These are phyloP conservation scores for Lepidotrigona ventralis DNA, from an alignment of 1,140 invertebrate genomes.

Conservation along the genomic window DNA sequence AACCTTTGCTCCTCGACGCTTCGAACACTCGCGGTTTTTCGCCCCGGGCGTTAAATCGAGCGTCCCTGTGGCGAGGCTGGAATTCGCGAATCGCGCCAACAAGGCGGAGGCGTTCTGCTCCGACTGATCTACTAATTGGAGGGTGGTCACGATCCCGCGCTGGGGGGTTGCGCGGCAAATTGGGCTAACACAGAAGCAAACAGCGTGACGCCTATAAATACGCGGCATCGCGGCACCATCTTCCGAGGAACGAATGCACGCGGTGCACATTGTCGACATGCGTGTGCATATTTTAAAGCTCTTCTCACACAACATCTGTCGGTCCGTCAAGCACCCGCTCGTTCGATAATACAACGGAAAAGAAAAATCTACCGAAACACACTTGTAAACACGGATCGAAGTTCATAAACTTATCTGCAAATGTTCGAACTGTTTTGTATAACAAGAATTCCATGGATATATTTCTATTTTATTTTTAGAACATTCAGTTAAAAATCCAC, in stretches of 20 bases:
- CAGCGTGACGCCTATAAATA: slow-evolving; percentile 60
- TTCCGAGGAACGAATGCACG: slow-evolving; percentile 11
- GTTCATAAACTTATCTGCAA: too few species aligned
- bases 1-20: neutral
- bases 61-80: slow-evolving; percentile 32
- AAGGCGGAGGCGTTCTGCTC: slow-evolving; percentile 51
- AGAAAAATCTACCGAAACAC: too few species aligned
- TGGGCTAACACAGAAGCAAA: slow-evolving; percentile 58
- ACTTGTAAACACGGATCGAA: too few species aligned
- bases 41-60: slow-evolving; percentile 43
- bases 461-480: too few species aligned
- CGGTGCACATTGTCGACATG: neutral
- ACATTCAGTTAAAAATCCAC: too few species aligned
- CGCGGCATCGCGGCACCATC: slow-evolving; percentile 40
- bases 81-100: slow-evolving; percentile 54
- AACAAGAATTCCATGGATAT: too few species aligned
- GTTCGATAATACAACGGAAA: too few species aligned
- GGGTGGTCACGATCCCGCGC: slow-evolving; percentile 20
- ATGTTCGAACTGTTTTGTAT: too few species aligned
- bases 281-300: neutral
- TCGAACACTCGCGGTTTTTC: slow-evolving; percentile 32
- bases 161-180: slow-evolving; percentile 50
- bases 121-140: slow-evolving; percentile 62
- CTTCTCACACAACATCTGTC: neutral
- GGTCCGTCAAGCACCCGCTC: too few species aligned